A percentile compares a stretch with the other conserved stretches of the same genome.
These are phyloP conservation scores for Phoebastria nigripes DNA, from an alignment of 2,797 vertebrate genomes.

Conservation along the genomic window DNA sequence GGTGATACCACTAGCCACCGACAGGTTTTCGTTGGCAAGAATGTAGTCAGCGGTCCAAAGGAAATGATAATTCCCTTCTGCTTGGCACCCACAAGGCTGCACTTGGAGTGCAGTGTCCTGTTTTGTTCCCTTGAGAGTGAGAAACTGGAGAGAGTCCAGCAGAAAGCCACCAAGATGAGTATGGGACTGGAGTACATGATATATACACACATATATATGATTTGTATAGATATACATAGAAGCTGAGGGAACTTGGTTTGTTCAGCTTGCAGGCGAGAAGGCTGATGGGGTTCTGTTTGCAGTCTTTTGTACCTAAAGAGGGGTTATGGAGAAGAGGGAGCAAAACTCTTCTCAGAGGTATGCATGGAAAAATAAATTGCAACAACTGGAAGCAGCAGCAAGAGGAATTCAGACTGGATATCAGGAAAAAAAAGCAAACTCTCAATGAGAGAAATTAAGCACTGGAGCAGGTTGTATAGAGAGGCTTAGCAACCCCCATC, in stretches of 20 bases:
- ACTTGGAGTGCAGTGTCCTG: background rate
- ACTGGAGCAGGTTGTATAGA: background rate
- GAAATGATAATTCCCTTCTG: background rate
- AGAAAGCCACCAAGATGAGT: background rate
- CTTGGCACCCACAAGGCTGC: background rate
- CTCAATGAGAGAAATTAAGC: background rate
- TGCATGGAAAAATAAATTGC: background rate
- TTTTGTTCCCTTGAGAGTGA: background rate
- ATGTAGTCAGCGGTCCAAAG: background rate
- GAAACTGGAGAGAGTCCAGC: background rate
- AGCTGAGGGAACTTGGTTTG: background rate
- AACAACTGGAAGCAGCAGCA: background rate
- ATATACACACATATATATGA: too few species aligned
- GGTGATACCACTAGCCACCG: background rate
- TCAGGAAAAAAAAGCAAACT: background rate
- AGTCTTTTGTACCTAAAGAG: background rate
- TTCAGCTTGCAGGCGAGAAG: rapidly evolving
- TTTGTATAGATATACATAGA: background rate
- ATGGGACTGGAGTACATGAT: background rate
- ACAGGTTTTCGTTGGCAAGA: background rate
- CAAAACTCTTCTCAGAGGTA: background rate
- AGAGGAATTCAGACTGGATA: background rate
- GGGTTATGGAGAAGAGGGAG: background rate
- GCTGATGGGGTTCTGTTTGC: background rate
- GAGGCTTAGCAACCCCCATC: background rate